Percentiles rank a stretch among this genome's conserved stretches.
phyloP scores from a whole-genome alignment of 2,113 vertebrate species.

The Calidris pygmaea region DNA sequence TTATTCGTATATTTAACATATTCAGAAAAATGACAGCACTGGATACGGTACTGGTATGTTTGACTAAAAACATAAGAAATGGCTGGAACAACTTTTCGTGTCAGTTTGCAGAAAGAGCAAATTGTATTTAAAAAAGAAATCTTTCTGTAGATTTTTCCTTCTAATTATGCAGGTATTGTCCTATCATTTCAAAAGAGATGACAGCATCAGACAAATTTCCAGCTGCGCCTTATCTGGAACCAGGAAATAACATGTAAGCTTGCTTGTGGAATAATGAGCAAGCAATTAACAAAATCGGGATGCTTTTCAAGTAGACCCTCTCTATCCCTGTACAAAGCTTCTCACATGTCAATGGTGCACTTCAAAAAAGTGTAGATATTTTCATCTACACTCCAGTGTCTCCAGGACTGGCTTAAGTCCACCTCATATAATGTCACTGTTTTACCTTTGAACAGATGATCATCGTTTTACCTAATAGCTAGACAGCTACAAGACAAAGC shows the following conservation, averaged over 20 bases:
- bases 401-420: neutral
- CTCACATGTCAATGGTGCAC: neutral
- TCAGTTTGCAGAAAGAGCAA: neutral
- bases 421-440: neutral
- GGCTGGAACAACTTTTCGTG: neutral
- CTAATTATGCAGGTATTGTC: neutral
- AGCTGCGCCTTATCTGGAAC: conserved; percentile 13
- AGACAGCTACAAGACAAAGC: neutral
- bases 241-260: neutral
- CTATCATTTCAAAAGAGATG: neutral
- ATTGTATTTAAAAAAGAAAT: neutral
- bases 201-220: neutral
- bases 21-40: neutral
- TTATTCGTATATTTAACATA: neutral
- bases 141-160: neutral
- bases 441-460: neutral
- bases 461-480: neutral
- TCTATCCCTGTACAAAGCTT: neutral
- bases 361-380: neutral
- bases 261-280: neutral
- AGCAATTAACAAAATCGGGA: conserved; percentile 31
- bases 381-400: neutral
- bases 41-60: neutral
- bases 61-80: neutral
- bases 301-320: neutral